Percentiles rank a stretch among this genome's conserved stretches.
Evolutionary conservation across 35 echinoderm and acorn worm genomes (phyloP).

Genomic region (Amphiura filiformis): DNA sequence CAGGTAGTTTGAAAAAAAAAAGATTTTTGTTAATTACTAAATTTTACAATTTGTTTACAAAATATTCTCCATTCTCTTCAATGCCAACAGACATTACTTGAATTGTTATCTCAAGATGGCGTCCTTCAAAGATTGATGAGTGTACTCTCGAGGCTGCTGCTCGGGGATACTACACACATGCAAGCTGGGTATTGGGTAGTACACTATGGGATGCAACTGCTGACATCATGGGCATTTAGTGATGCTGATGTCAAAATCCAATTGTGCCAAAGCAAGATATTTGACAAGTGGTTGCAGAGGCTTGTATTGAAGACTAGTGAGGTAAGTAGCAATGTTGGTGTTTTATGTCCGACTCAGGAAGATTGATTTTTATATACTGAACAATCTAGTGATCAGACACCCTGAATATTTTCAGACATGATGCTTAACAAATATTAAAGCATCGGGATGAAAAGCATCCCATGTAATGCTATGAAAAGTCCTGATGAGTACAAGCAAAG

Average conservation of each 20-base stretch:
- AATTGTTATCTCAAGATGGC: constrained; percentile 46
- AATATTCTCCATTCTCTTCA: not conserved
- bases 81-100: constrained; percentile 47
- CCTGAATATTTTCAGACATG: not conserved
- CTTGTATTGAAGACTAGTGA: constrained; percentile 64
- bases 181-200: constrained; percentile 74
- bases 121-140: constrained; percentile 66
- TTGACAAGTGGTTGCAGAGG: constrained; percentile 73
- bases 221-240: constrained; percentile 63
- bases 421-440: no score
- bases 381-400: not conserved
- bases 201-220: constrained; percentile 69
- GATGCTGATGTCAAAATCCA: constrained; percentile 56
- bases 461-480: no score
- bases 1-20: no score
- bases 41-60: no score
- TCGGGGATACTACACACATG: constrained; percentile 37
- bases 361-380: not conserved
- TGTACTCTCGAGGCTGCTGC: constrained; percentile 55
- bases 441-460: no score
- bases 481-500: no score
- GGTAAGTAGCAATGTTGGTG: constrained; percentile 30
- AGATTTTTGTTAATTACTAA: no score
- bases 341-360: not conserved
- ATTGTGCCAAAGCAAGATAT: constrained; percentile 45